Evolutionary conservation across 2,888 invertebrate species (phyloP), one percentile per base, ranked within the genome.

Genomic region (Sinelater perroti): DNA sequence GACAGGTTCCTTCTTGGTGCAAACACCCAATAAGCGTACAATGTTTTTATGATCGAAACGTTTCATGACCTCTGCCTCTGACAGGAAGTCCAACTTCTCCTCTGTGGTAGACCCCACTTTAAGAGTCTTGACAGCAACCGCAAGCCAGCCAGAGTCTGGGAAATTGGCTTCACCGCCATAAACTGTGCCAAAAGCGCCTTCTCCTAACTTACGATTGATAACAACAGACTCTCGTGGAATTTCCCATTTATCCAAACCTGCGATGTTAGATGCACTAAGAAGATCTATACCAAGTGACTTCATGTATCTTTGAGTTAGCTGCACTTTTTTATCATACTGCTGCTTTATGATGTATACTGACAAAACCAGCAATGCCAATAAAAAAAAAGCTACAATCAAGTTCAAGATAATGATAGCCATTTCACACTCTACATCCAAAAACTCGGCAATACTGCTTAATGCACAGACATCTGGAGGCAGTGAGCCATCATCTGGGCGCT

Each of bases 61-160:
- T 74, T 95, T 95, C 95, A 96, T 96, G 14, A 93, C 89, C 75
- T 95, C 94, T 1, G 95, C 95, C 77, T 96, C 96, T 46, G 93
- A 90, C 28, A 96, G 81, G 72, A 96, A 96, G 75, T 96, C 95
- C 14, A 95, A 80, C 74, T 94, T 94, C 72, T 93, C 93, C 66
- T 95, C 94, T 1, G 89, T 87, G 5, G 85, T 84, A 0, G 92
- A 91, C 2, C 92, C 92, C 26, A 87, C 81, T 77, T 95, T 94
- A 2, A 95, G 81, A 0, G 95, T 94, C 77, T 96, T 96, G 0
- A 95, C 92, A 7, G 93, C 93, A 7, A 93, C 91, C 0, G 91
- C 89, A 3, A 87, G 84, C 94, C 95, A 95, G 35, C 87, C 89
- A 58, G 31, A 66, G 60, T 82, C 82, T 8, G 84, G 79, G 50